Conservation (phyloP, 2,888 invertebrate genomes). For the Drosophila robusta region DNA sequence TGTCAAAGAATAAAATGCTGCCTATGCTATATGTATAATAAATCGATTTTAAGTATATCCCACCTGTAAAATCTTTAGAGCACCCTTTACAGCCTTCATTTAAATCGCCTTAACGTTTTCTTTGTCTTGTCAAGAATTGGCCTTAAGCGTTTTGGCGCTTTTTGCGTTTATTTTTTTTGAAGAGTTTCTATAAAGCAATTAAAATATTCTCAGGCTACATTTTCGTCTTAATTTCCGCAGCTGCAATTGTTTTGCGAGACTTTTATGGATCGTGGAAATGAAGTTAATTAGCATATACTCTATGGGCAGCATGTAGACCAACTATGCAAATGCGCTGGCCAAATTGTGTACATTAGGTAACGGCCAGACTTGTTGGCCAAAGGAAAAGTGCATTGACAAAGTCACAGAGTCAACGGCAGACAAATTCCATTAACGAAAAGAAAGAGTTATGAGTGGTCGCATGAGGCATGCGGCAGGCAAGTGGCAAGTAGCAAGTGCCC, state of each 20-base stretch:
- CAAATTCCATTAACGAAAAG: conserved; percentile 19
- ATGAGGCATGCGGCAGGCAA: conserved; percentile 1
- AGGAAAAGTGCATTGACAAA: conserved; percentile 38
- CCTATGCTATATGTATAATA: background rate
- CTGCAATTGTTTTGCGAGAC: conserved; percentile 67
- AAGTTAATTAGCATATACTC: conserved; percentile 77
- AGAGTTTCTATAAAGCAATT: conserved; percentile 57
- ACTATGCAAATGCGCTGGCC: conserved; percentile 38
- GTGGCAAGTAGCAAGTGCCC: conserved; percentile 16
- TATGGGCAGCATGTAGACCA: conserved; percentile 59
- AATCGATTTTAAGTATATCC: conserved; percentile 4
- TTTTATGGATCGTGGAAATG: conserved; percentile 78
- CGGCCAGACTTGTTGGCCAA: conserved; percentile 19
- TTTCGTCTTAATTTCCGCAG: conserved; percentile 59
- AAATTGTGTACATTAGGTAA: conserved; percentile 38
- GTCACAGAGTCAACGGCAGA: conserved; percentile 9
- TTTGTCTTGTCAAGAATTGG: conserved; percentile 64
- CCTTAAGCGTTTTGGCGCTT: conserved; percentile 49
- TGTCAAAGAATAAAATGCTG: background rate
- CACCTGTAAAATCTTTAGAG: background rate
- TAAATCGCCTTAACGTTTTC: conserved; percentile 30
- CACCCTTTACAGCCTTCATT: conserved; percentile 36
- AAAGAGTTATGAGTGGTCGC: conserved; percentile 18
- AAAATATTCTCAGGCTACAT: conserved; percentile 67
- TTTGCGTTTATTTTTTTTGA: conserved; percentile 14